These are phyloP conservation scores for Hybognathus amarus DNA, from an alignment of 2,797 vertebrate species.

Conservation along the genomic window DNA sequence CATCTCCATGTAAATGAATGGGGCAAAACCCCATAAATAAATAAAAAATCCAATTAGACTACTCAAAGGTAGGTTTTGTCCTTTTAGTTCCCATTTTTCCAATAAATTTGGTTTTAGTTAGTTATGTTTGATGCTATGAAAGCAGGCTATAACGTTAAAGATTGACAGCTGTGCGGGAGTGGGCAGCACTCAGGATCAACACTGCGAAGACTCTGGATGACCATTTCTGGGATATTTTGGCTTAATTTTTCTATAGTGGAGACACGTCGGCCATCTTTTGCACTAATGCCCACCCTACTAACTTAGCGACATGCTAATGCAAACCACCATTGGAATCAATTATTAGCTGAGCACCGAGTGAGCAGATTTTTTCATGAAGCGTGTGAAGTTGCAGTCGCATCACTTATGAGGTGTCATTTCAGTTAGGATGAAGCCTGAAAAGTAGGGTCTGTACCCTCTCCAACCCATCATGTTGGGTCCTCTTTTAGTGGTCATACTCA, in stretches of 20 bases:
- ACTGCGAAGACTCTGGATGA: background rate
- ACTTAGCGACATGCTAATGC: background rate
- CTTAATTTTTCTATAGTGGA: background rate
- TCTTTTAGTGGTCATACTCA: conserved; percentile 72
- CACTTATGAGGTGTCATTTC: background rate
- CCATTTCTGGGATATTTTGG: background rate
- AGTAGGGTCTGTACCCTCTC: background rate
- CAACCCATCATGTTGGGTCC: background rate
- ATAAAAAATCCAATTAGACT: no score
- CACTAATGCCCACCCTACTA: background rate
- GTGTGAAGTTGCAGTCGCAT: background rate
- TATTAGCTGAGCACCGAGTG: background rate
- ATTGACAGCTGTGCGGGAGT: background rate
- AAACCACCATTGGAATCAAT: background rate
- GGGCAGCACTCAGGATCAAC: background rate
- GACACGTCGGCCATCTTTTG: background rate
- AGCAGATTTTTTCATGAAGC: background rate
- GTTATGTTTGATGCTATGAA: no score
- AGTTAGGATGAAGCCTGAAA: background rate
- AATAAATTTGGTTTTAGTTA: no score
- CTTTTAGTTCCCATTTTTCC: no score
- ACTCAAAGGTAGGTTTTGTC: no score
- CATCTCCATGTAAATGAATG: no score
- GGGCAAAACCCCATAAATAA: no score
- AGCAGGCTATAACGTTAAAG: background rate